Conservation (phyloP, 2,797 vertebrate species). For the Neoniphon sammara region DNA sequence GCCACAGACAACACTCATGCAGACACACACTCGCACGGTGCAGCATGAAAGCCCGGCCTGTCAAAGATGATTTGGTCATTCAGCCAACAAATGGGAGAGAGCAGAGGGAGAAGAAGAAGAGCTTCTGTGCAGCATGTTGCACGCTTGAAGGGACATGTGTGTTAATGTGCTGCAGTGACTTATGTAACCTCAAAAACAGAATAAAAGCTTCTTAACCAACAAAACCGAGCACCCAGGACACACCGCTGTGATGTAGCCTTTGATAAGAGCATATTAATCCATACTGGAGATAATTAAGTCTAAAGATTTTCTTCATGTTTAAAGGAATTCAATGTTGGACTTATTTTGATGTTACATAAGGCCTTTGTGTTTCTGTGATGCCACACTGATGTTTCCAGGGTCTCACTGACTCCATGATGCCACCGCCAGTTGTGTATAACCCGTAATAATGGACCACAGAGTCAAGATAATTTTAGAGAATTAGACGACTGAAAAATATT, state of each 20-base stretch:
- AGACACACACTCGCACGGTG: slow-evolving; percentile 24
- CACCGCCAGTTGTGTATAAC: slow-evolving; percentile 34
- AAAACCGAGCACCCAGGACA: not conserved
- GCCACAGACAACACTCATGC: no score
- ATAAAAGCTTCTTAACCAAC: not conserved
- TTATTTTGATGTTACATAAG: slow-evolving; percentile 47
- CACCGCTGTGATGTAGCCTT: not conserved
- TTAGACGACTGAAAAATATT: not conserved
- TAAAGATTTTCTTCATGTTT: not conserved
- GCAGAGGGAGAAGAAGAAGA: slow-evolving; percentile 21
- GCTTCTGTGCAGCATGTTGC: slow-evolving; percentile 57
- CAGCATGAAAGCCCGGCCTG: slow-evolving; percentile 57
- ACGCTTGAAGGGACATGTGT: slow-evolving; percentile 74
- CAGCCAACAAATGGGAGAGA: slow-evolving; percentile 44
- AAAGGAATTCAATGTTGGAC: not conserved
- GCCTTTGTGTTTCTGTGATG: slow-evolving; percentile 20
- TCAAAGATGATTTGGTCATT: slow-evolving; percentile 66
- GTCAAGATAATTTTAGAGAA: not conserved
- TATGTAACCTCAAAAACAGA: slow-evolving; percentile 67
- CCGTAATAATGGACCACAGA: not conserved
- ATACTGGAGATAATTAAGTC: not conserved
- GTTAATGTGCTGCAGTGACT: slow-evolving; percentile 74
- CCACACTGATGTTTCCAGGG: not conserved
- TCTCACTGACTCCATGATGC: not conserved
- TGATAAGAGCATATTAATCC: not conserved